Evolutionary conservation across 2,797 vertebrate species (phyloP).

Genomic region (Oreortyx pictus): DNA sequence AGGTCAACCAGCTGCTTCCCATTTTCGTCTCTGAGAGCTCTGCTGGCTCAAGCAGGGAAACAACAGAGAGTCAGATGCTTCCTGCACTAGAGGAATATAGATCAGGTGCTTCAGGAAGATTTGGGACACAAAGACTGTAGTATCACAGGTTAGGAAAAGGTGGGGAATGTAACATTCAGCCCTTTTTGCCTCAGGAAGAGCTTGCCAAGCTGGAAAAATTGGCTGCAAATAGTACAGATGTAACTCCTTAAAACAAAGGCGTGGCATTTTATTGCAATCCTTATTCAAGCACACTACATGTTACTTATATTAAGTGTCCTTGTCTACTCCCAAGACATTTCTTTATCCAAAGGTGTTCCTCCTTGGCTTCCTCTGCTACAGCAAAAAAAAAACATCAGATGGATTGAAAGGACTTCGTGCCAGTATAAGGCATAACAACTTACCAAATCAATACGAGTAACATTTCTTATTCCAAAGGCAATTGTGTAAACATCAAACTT

Average conservation of each 20-base stretch:
- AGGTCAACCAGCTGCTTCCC: neutral
- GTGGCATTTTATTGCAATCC: neutral
- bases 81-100: fast-evolving
- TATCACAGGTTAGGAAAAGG: neutral
- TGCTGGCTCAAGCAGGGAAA: neutral
- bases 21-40: neutral
- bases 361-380: neutral
- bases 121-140: neutral
- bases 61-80: neutral
- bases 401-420: neutral
- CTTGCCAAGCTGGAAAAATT: slow-evolving; percentile 16
- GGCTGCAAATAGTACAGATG: neutral
- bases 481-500: slow-evolving; percentile 96
- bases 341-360: neutral
- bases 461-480: slow-evolving; percentile 96
- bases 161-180: neutral
- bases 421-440: neutral
- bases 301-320: neutral
- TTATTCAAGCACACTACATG: neutral
- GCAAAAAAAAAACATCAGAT: neutral
- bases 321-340: neutral
- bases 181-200: neutral
- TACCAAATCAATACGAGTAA: slow-evolving; percentile 92
- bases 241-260: slow-evolving; percentile 1
- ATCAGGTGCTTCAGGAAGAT: neutral